Evolutionary conservation across 2,113 vertebrate genomes (phyloP).

Genomic region (Pangasianodon gigas): DNA sequence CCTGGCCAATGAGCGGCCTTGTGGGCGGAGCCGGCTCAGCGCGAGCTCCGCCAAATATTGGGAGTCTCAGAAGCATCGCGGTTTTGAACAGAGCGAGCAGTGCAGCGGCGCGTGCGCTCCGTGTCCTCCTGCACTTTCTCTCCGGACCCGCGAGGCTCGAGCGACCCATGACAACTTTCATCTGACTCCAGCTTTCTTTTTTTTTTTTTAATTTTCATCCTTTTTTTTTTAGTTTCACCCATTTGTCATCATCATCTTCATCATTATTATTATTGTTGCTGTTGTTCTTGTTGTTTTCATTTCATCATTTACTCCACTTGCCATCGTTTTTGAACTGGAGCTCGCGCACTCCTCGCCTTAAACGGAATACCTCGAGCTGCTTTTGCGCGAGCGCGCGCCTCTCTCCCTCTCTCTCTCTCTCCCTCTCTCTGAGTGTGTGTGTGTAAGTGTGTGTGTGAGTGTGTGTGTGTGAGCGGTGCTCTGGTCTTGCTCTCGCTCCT

Average conservation of each 20-base stretch:
- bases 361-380: constrained; percentile 59
- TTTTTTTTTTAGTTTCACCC: constrained; percentile 50
- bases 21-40: constrained; percentile 65
- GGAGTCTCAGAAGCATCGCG: constrained; percentile 61
- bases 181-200: constrained; percentile 61
- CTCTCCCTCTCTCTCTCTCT: neutral
- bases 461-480: neutral
- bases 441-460: neutral
- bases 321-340: constrained; percentile 44
- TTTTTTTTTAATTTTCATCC: constrained; percentile 51
- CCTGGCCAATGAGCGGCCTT: constrained; percentile 68
- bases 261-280: constrained; percentile 59
- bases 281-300: constrained; percentile 41
- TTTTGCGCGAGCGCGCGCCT: constrained; percentile 3
- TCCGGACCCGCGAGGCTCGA: constrained; percentile 48
- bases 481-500: constrained; percentile 46
- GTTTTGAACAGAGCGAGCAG: constrained; percentile 61
- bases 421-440: neutral
- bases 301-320: neutral
- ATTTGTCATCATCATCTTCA: constrained; percentile 52
- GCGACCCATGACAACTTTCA: constrained; percentile 69
- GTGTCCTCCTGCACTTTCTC: constrained; percentile 47
- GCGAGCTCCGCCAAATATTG: constrained; percentile 68
- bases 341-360: constrained; percentile 8
- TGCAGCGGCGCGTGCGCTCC: neutral